A percentile compares a stretch with the other conserved stretches of the same genome.
Conservation (phyloP, 2,797 vertebrate species). For the Peromyscus attwateri region DNA sequence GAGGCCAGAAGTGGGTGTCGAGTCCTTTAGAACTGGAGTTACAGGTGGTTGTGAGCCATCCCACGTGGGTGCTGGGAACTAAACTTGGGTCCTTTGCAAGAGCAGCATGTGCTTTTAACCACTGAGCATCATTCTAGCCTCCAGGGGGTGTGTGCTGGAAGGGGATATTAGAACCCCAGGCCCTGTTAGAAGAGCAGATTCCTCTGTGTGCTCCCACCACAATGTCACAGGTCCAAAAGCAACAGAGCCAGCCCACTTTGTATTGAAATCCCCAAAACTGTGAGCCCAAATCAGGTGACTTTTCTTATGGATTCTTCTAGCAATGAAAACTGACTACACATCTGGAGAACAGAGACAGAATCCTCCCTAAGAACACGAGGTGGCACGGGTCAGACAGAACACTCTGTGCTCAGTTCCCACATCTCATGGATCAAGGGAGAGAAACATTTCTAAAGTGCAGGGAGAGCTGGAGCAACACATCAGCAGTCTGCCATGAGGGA, state of each 20-base stretch:
- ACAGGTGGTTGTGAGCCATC: neutral
- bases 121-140: neutral
- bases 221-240: neutral
- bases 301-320: neutral
- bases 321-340: no score
- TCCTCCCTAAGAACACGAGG: neutral
- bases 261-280: neutral
- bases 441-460: neutral
- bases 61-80: neutral
- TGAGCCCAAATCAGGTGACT: neutral
- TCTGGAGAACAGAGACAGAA: neutral
- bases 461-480: neutral
- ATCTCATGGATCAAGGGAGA: neutral
- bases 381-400: fast-evolving
- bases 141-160: neutral
- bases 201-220: neutral
- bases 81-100: neutral
- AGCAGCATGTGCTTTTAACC: neutral
- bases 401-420: fast-evolving
- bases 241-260: neutral
- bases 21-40: neutral
- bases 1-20: neutral
- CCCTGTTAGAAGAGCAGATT: neutral
- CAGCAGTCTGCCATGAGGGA: neutral
- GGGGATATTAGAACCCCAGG: neutral